Base-by-base conservation (phyloP, 2,113 vertebrate genomes). In the Megaptera novaeangliae region DNA sequence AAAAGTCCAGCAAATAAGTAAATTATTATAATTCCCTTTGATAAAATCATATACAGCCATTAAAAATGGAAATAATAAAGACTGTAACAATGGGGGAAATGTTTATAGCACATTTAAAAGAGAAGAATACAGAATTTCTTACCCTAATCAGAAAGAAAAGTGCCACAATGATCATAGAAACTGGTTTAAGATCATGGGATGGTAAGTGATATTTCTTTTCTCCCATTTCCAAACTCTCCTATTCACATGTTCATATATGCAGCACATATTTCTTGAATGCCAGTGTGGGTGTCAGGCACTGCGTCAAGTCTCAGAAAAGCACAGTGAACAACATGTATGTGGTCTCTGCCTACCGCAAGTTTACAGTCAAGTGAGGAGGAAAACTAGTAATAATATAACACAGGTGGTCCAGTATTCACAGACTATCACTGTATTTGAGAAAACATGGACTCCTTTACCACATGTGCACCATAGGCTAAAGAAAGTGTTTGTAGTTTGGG, bases 11-110 rank as follows among this genome's bases (percentile, higher is more conserved):
- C 21, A 86, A 34, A 64, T 31, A 71, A 52, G 49, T 36, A 72
- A 31, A n/a, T 55, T 69, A 52, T 64, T 77, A 34, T 49, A 87
- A 89, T 77, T 61, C 41, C 55, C n/a, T 36, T 85, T 15, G n/a
- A 49, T 91, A 92, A 82, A 93, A 81, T 84, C 57, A 34, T 55
- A 18, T 55, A 72, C 4, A 69, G 3, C 34, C 75, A n/a, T 63
- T 88, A 78, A 84, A 91, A 85, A 75, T 74, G 27, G 49, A 93
- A 93, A 84, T 64, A n/a, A 85, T 66, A 39, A 85, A 95, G 46
- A 46, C 41, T 21, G 2, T 82, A 87, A 36, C 49, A n/a, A 39
- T 31, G 55, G 27, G 66, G n/a, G 4, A 31, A 77, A 55, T 75
- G 18, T 89, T 89, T 92, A 23, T 41, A 44, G 88, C 81, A 44